These are phyloP conservation scores for Dicroscelio sp. DNA, from an alignment of 2,888 invertebrate species.

Conservation along the genomic window DNA sequence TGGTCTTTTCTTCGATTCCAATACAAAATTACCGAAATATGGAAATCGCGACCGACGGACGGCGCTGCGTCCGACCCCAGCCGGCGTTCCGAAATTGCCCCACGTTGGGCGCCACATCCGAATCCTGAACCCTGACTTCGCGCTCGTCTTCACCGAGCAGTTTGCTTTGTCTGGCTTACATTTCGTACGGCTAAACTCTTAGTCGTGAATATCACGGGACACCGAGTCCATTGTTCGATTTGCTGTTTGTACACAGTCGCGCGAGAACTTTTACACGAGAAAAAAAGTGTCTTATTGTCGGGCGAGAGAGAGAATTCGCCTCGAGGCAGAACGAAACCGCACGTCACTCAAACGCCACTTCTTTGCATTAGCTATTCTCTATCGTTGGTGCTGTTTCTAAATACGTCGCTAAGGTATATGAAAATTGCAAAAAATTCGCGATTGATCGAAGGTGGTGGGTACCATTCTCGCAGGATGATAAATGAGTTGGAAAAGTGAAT, in stretches of 20 bases:
- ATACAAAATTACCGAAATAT: too few species aligned
- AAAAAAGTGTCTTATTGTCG: slow-evolving; percentile 76
- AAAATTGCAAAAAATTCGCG: too few species aligned
- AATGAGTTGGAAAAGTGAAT: too few species aligned
- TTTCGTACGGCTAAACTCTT: slow-evolving; percentile 62
- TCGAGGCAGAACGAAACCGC: slow-evolving; percentile 29
- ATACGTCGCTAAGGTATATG: too few species aligned
- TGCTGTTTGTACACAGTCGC: slow-evolving; percentile 64
- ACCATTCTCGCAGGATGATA: too few species aligned
- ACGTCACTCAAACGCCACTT: slow-evolving; percentile 55
- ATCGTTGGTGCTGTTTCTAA: background rate
- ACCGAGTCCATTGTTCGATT: slow-evolving; percentile 88
- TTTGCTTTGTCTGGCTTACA: background rate
- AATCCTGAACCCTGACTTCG: background rate
- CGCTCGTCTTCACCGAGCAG: slow-evolving; percentile 8
- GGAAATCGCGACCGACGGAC: slow-evolving; percentile 17
- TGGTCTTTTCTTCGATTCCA: too few species aligned
- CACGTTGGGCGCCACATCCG: background rate
- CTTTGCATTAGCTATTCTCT: background rate
- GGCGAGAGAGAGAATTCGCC: slow-evolving; percentile 30
- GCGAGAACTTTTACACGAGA: slow-evolving; percentile 76
- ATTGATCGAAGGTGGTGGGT: too few species aligned
- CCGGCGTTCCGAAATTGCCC: background rate
- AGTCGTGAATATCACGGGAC: slow-evolving; percentile 86
- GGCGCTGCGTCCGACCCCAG: background rate